Evolutionary conservation across 2,888 invertebrate genomes (phyloP).

Genomic region (Agrochola macilenta): DNA sequence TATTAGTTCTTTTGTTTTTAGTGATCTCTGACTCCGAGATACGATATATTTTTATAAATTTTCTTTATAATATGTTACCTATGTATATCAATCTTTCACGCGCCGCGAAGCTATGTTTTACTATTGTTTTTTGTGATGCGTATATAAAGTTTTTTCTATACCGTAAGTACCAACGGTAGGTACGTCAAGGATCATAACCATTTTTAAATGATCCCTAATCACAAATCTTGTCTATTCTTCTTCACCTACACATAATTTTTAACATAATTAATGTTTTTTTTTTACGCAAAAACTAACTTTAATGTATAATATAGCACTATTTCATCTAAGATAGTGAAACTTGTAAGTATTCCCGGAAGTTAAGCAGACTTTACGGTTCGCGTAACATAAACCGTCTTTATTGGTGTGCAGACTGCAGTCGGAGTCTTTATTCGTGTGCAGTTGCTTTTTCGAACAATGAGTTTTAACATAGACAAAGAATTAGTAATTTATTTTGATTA

Average conservation of each 20-base stretch:
- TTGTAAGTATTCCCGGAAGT: conserved; percentile 31
- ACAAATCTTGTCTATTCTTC: conserved; percentile 11
- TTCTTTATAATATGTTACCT: neutral
- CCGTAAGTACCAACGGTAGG: neutral
- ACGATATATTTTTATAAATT: too few species aligned
- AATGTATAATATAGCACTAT: conserved; percentile 8
- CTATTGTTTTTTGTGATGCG: neutral
- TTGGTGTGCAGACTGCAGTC: conserved; percentile 16
- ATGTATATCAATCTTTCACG: conserved; percentile 6
- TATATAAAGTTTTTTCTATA: conserved; percentile 2
- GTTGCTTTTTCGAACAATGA: neutral
- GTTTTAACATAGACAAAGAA: conserved; percentile 1
- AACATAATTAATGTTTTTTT: neutral
- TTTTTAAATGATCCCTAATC: conserved; percentile 14
- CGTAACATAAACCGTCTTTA: conserved; percentile 27
- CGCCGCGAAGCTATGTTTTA: neutral
- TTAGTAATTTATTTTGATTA: conserved; percentile 2
- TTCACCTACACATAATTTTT: neutral
- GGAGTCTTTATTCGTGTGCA: conserved; percentile 14
- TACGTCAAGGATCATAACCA: conserved; percentile 43
- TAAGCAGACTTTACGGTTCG: conserved; percentile 49
- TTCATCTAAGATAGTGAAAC: conserved; percentile 29
- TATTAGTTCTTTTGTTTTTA: too few species aligned
- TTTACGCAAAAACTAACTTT: conserved; percentile 24
- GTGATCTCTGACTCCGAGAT: too few species aligned